These are phyloP conservation scores for Acanthiza pusilla DNA, from an alignment of 2,797 vertebrate genomes.

Conservation along the genomic window DNA sequence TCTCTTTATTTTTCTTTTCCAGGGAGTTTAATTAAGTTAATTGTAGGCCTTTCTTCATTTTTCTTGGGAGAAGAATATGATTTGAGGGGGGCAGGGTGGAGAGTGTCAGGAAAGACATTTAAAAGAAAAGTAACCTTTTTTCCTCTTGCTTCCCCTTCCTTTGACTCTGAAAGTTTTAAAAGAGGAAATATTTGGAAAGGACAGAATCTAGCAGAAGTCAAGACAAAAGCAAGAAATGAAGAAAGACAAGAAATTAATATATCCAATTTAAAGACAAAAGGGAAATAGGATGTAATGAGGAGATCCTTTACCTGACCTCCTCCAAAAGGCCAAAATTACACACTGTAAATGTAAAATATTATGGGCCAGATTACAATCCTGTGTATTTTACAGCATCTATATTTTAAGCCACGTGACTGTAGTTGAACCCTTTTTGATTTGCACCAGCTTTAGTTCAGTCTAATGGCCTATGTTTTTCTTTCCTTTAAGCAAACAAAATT, in stretches of 20 bases:
- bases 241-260: not conserved
- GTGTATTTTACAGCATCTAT: not conserved
- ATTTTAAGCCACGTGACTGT: not conserved
- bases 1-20: not conserved
- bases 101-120: not conserved
- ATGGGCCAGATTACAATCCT: not conserved
- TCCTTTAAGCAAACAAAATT: conserved; percentile 54
- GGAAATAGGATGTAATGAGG: not conserved
- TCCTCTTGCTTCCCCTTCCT: not conserved
- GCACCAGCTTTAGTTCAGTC: conserved; percentile 16
- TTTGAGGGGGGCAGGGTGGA: not conserved
- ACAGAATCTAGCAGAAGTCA: not conserved
- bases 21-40: not conserved
- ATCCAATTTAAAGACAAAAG: not conserved
- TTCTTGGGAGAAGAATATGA: not conserved
- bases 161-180: not conserved
- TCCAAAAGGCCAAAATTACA: not conserved
- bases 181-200: not conserved
- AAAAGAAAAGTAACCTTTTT: not conserved
- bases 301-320: not conserved
- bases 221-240: not conserved
- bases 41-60: not conserved
- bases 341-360: not conserved
- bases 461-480: conserved; percentile 1
- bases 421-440: conserved; percentile 1